phyloP scores from a whole-genome alignment of 2,888 invertebrate genomes.

The Drosophila testacea region DNA sequence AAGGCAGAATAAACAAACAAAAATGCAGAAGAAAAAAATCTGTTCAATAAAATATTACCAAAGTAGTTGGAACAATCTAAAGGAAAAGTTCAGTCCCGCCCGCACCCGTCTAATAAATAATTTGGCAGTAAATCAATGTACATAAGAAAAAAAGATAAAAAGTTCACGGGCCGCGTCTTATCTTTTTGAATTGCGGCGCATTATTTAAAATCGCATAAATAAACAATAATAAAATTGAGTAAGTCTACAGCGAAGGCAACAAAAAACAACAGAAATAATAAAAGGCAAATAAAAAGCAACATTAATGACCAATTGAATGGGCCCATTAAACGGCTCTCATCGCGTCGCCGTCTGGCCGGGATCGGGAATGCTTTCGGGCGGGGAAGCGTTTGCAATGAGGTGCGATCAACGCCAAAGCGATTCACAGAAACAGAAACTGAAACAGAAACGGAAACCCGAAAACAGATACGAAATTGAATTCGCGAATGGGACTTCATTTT shows the following conservation, averaged over 20 bases:
- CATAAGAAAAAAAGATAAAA: slow-evolving; percentile 28
- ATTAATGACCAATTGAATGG: slow-evolving; percentile 83
- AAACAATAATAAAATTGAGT: slow-evolving; percentile 78
- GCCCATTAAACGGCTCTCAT: slow-evolving; percentile 77
- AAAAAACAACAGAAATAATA: slow-evolving; percentile 47
- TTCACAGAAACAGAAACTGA: slow-evolving; percentile 18
- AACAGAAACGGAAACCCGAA: slow-evolving; percentile 13
- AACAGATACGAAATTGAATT: slow-evolving; percentile 48
- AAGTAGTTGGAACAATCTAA: slow-evolving; percentile 42
- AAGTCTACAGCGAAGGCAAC: slow-evolving; percentile 54
- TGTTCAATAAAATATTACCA: slow-evolving; percentile 45
- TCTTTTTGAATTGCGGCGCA: slow-evolving; percentile 72
- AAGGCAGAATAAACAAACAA: slow-evolving; percentile 50
- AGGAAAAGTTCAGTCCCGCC: slow-evolving; percentile 18
- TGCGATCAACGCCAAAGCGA: slow-evolving; percentile 51
- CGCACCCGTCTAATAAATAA: slow-evolving; percentile 67
- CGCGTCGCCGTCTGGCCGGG: slow-evolving; percentile 44
- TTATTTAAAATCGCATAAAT: slow-evolving; percentile 83
- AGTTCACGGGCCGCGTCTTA: slow-evolving; percentile 64
- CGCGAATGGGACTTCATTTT: slow-evolving; percentile 49
- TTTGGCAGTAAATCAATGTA: slow-evolving; percentile 70
- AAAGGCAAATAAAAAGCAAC: slow-evolving; percentile 82
- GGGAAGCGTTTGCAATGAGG: slow-evolving; percentile 44
- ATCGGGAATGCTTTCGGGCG: slow-evolving; percentile 16
- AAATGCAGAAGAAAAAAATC: slow-evolving; percentile 31